These are phyloP conservation scores for Drosophila santomea DNA, from an alignment of 1,140 invertebrate genomes.

Conservation along the genomic window DNA sequence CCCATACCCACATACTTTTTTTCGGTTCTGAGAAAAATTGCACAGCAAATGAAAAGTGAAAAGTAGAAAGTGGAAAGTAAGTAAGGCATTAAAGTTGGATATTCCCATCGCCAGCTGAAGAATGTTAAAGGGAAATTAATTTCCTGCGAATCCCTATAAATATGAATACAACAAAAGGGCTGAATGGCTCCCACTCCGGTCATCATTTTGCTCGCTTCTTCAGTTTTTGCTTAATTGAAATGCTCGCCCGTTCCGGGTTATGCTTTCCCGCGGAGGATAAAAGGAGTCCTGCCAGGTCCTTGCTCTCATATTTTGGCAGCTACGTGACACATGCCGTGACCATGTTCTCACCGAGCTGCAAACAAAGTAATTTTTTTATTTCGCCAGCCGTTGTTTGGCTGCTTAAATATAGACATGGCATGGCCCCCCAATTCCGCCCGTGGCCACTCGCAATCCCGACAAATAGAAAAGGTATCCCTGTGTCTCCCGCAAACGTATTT, in stretches of 20 bases:
- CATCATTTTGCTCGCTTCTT: conserved; percentile 23
- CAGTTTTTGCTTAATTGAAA: conserved; percentile 73
- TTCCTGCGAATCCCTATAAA: conserved; percentile 18
- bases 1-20: conserved; percentile 1
- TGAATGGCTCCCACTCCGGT: neutral
- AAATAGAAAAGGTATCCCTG: conserved; percentile 63
- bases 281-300: conserved; percentile 1
- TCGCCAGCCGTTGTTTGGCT: conserved; percentile 37
- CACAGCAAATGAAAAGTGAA: conserved; percentile 64
- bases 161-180: conserved; percentile 5
- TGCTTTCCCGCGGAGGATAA: conserved; percentile 1
- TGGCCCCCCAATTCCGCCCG: conserved; percentile 10
- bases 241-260: conserved; percentile 43
- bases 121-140: conserved; percentile 46
- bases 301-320: conserved; percentile 63
- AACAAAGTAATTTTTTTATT: conserved; percentile 72
- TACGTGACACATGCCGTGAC: conserved; percentile 75
- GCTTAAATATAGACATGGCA: conserved; percentile 70
- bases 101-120: conserved; percentile 4
- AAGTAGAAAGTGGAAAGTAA: conserved; percentile 35
- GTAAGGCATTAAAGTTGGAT: conserved; percentile 34
- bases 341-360: conserved; percentile 31
- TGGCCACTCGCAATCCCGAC: conserved; percentile 33
- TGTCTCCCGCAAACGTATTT: conserved; percentile 46
- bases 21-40: conserved; percentile 52